Evolutionary conservation across 2,113 vertebrate species (phyloP).

Genomic region (Cololabis saira): DNA sequence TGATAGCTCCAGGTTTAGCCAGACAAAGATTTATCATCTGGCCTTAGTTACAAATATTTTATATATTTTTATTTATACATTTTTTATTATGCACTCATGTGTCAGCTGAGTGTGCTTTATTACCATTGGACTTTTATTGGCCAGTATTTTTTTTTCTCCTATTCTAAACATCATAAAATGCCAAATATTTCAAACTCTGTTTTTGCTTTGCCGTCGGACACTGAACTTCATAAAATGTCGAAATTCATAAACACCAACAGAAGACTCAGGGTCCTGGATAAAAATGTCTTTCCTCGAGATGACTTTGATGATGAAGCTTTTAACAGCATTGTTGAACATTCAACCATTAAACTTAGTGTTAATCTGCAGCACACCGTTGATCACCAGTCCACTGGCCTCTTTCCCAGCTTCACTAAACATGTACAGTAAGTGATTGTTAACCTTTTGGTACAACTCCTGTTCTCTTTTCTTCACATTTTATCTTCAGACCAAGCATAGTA

Average conservation of each 20-base stretch:
- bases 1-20: slow-evolving; percentile 34
- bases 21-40: slow-evolving; percentile 11
- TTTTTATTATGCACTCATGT: too few relatives aligned
- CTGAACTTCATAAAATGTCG: too few relatives aligned
- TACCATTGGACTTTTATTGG: neutral
- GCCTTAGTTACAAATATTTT: too few relatives aligned
- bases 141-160: neutral
- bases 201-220: neutral
- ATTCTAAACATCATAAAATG: too few relatives aligned
- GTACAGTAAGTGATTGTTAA: slow-evolving; percentile 76
- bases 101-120: too few relatives aligned
- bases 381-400: slow-evolving; percentile 22
- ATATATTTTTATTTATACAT: too few relatives aligned
- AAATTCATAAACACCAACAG: too few relatives aligned
- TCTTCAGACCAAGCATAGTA: slow-evolving; percentile 63
- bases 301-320: slow-evolving; percentile 1
- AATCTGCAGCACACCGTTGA: slow-evolving; percentile 9
- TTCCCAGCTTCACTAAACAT: slow-evolving; percentile 39
- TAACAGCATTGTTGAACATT: slow-evolving; percentile 4
- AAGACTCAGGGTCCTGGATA: neutral
- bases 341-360: slow-evolving; percentile 2
- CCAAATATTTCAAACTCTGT: slow-evolving; percentile 13
- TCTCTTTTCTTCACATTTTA: slow-evolving; percentile 70
- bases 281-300: neutral
- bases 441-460: slow-evolving; percentile 76